A percentile compares a stretch with the other conserved stretches of the same genome.
Evolutionary conservation across 2,113 vertebrate genomes (phyloP).

Genomic region (Micronycteris hirsuta): DNA sequence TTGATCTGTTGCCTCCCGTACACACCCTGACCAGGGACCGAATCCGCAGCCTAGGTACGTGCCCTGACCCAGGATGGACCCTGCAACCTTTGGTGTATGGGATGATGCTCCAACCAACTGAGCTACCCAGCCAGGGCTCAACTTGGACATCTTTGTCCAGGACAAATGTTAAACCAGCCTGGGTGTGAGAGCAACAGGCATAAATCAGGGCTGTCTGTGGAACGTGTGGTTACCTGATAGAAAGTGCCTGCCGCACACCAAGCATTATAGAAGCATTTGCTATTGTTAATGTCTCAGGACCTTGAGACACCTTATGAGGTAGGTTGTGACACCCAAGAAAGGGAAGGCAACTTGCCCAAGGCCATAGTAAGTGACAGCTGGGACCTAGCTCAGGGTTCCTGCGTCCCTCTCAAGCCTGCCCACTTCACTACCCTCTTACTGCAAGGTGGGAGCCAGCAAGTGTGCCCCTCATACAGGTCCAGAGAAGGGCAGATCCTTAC

Average conservation of each 20-base stretch:
- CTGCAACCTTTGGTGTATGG: no score
- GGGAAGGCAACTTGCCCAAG: neutral
- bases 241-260: neutral
- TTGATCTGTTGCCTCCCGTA: no score
- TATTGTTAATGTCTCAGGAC: neutral
- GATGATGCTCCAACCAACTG: no score
- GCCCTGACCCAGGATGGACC: no score
- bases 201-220: neutral
- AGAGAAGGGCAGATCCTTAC: neutral
- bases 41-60: no score
- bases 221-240: neutral
- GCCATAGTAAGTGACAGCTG: neutral
- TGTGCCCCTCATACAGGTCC: neutral
- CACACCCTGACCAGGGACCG: no score
- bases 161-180: neutral
- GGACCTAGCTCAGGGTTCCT: neutral
- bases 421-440: neutral
- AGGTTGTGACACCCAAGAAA: neutral
- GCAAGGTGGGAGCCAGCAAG: neutral
- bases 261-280: neutral
- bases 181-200: fast-evolving
- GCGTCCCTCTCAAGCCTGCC: neutral
- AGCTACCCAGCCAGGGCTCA: neutral
- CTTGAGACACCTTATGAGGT: neutral
- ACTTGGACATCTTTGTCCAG: neutral